Evolutionary conservation across 1,140 invertebrate species (phyloP).

Genomic region (Apis dorsata): DNA sequence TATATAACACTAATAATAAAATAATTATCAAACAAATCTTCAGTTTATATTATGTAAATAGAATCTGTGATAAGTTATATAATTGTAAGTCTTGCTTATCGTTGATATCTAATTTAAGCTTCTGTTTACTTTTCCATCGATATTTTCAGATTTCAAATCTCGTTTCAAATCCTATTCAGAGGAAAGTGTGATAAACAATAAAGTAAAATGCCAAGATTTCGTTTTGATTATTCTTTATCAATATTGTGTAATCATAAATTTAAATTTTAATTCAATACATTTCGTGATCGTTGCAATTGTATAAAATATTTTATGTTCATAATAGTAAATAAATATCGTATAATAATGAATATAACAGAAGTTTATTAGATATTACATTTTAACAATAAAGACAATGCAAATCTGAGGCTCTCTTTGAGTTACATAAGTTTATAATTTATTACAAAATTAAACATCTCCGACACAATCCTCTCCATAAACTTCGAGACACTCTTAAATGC

Average conservation of each 20-base stretch:
- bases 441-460: conserved; percentile 61
- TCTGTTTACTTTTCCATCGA: not conserved
- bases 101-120: not conserved
- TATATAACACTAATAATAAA: not conserved
- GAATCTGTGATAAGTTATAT: conserved; percentile 18
- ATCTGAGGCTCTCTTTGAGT: conserved; percentile 49
- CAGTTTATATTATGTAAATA: not conserved
- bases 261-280: not conserved
- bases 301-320: not conserved
- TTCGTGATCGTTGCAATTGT: not conserved
- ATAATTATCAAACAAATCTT: not conserved
- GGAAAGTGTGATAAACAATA: not conserved
- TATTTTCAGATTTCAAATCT: not conserved
- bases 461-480: conserved; percentile 38
- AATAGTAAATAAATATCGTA: not conserved
- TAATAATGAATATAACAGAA: conserved; percentile 58
- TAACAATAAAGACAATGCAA: conserved; percentile 63
- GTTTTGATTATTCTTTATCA: too few species aligned
- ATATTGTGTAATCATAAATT: too few species aligned
- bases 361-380: conserved; percentile 64
- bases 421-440: conserved; percentile 58
- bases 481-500: conserved; percentile 48
- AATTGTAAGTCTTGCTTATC: not conserved
- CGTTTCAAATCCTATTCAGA: not conserved
- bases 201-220: not conserved